phyloP scores from a whole-genome alignment of 2,888 invertebrate species.

The Calephelis perditalis region DNA sequence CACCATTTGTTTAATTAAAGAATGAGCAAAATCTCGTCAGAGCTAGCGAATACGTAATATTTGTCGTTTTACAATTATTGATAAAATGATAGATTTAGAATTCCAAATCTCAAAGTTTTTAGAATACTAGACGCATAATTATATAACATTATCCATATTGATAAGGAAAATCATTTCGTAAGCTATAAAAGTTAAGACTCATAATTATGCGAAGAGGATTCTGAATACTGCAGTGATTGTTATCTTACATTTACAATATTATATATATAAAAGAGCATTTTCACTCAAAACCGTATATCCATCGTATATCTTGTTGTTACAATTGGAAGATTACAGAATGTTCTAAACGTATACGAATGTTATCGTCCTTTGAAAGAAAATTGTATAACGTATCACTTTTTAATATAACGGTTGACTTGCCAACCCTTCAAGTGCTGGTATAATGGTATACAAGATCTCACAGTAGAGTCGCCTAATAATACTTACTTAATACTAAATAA shows the following conservation, averaged over 20 bases:
- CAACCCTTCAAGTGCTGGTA: conserved; percentile 65
- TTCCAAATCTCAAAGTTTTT: conserved; percentile 34
- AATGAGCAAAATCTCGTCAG: conserved; percentile 82
- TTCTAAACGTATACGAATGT: conserved; percentile 87
- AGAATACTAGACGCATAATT: not conserved
- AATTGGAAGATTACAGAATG: conserved; percentile 70
- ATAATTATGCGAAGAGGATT: conserved; percentile 20
- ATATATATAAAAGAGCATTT: conserved; percentile 70
- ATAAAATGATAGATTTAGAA: conserved; percentile 80
- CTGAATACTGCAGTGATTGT: conserved; percentile 36
- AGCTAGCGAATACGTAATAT: conserved; percentile 87
- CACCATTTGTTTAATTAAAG: conserved; percentile 67
- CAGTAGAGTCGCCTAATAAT: conserved; percentile 67
- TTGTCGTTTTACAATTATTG: conserved; percentile 79
- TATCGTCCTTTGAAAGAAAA: conserved; percentile 71
- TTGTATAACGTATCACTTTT: conserved; percentile 62
- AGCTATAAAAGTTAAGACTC: not conserved
- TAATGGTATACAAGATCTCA: conserved; percentile 75
- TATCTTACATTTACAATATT: conserved; percentile 71
- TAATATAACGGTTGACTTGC: conserved; percentile 57
- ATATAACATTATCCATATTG: too few species aligned
- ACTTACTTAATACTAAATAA: conserved; percentile 74
- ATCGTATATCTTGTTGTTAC: conserved; percentile 71
- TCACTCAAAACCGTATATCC: conserved; percentile 69
- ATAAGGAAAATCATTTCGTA: not conserved